Base-by-base conservation (phyloP, 2,113 vertebrate species). In the Cygnus buccinator region DNA sequence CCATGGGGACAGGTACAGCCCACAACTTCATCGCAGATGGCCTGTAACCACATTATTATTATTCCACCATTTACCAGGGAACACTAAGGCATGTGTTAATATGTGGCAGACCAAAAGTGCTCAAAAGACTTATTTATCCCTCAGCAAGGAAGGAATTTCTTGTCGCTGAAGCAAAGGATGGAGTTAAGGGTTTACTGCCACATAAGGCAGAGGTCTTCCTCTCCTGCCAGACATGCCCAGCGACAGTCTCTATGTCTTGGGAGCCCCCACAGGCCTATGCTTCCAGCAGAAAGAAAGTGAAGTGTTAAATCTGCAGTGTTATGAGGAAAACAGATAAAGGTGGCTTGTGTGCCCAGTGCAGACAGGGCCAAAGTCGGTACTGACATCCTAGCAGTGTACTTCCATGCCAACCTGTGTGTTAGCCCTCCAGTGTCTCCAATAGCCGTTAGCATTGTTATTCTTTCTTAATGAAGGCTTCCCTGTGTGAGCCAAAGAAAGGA, bases 321-420 rank as follows among this genome's bases (percentile, higher is more conserved):
- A 25, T 2, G 2, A 84, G 54, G 33, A 59, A 61, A 83, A 77
- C 4, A 0, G 3, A 84, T 17, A 26, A 18, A 59, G 26, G 37
- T 46, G 17, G 41, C 35, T 74, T 77, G 20, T 48, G 50, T 33
- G 22, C 59, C 57, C 67, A 73, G 20, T 12, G 48, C 12, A 43
- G 57, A 43, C 39, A 43, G 57, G 48, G 37, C 18, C 39, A 87
- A 77, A 87, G 65, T 11, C 10, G 44, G 68, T 18, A 28, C 16
- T 13, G 31, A 43, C 8, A 35, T 80, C 72, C 67, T 22, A 48
- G 59, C 63, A 54, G 29, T 2, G 6, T 1, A 31, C 7, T 52
- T 55, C 79, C 68, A 39, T 0, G 0, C 21, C 29, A 57, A 52
- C 12, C 89, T 58, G 35, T 0, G 0, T n/a, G 29, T n/a, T 23